Evolutionary conservation across 2,797 vertebrate genomes (phyloP).

Genomic region (Typhlichthys eigenmanni): DNA sequence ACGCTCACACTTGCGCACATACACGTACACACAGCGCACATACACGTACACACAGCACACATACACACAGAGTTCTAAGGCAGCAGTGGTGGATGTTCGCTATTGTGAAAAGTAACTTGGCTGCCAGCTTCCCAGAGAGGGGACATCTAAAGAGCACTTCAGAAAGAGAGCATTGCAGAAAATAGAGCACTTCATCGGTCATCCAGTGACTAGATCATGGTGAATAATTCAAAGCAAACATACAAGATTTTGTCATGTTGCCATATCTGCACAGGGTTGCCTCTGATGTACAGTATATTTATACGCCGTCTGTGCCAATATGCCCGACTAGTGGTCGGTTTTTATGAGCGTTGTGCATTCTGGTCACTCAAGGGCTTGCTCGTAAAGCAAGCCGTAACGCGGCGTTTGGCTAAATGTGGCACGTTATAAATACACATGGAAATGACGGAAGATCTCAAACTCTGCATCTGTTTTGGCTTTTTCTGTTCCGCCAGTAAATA

Average conservation of each 20-base stretch:
- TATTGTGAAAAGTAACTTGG: conserved; percentile 34
- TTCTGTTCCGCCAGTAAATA: neutral
- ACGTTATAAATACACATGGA: conserved; percentile 8
- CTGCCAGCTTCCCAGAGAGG: conserved; percentile 42
- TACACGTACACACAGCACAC: conserved; percentile 2
- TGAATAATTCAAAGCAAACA: conserved; percentile 68
- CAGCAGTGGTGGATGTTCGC: conserved; percentile 17
- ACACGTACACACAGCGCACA: conserved; percentile 2
- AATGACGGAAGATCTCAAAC: conserved; percentile 3
- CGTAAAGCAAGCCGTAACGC: conserved; percentile 14
- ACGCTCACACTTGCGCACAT: conserved; percentile 2
- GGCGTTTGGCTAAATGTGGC: neutral
- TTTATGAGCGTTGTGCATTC: conserved; percentile 12
- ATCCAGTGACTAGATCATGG: conserved; percentile 41
- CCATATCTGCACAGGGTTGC: conserved; percentile 25
- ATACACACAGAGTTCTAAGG: conserved; percentile 23
- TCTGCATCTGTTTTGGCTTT: neutral
- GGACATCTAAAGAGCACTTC: conserved; percentile 52
- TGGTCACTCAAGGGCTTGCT: conserved; percentile 5
- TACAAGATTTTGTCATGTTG: conserved; percentile 44
- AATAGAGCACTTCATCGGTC: conserved; percentile 48
- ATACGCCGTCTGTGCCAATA: conserved; percentile 34
- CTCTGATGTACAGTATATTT: conserved; percentile 39
- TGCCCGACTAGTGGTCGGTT: conserved; percentile 16
- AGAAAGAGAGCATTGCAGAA: conserved; percentile 20